Base-by-base conservation (phyloP, 2,888 invertebrate species). In the Lapara coniferarum region DNA sequence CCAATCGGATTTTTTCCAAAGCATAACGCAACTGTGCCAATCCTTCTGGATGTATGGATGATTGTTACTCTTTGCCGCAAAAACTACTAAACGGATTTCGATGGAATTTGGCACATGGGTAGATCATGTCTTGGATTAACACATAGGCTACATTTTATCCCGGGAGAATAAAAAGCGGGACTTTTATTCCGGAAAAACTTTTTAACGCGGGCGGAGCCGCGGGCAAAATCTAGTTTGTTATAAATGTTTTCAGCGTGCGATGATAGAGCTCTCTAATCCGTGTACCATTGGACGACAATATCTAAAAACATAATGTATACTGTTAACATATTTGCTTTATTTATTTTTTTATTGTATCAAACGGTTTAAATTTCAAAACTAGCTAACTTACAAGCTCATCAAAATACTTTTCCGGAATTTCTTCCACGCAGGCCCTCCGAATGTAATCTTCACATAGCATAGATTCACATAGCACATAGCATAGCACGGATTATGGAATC, bases 401-500 rank as follows among this genome's bases (percentile, higher is more conserved):
- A 74, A 90, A 91, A 73, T 83, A 77, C 66, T 82, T 78, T 67
- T 87, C 81, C 66, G 73, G 75, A 25, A 77, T 71, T 71, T 80
- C 79, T 13, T 84, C 84, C 4, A 77, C 75, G 44, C 76, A 51
- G 53, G 77, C 77, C 77, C 89, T 84, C 53, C 78, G 77, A 69
- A 83, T 72, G 77, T 93, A 93, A 13, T 91, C 91, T 71, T 88
- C 81, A 75, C 93, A 92, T 30, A 93, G 73, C 19, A 84, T 68
- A 69, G 84, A 81, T 53, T n/a, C n/a, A n/a, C n/a, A n/a, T n/a
- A n/a, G n/a, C n/a, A n/a, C n/a, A n/a, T n/a, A n/a, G n/a, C n/a
- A n/a, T n/a, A n/a, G n/a, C n/a, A n/a, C n/a, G n/a, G 25, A 25
- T 25, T 25, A 37, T 37, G 37, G 37, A 37, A 37, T 37, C 37